Percentiles rank a stretch among this genome's conserved stretches.
Evolutionary conservation across 2,888 invertebrate genomes (phyloP).

Genomic region (Minunthozetes semirufus): DNA sequence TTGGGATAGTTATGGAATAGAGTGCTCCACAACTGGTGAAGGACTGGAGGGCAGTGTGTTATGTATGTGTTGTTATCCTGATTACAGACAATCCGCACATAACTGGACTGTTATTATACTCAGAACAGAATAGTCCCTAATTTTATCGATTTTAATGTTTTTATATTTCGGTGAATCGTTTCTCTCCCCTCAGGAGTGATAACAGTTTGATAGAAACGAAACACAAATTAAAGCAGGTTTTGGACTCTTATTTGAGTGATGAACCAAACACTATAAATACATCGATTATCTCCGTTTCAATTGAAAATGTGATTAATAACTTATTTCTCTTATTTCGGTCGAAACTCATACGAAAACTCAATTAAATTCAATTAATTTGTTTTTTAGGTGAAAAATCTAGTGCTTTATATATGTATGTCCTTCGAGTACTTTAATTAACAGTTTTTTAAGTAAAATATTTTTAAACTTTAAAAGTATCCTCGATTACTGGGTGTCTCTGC

Average conservation of each 20-base stretch:
- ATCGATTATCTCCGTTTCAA: neutral
- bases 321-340: too few species aligned
- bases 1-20: neutral
- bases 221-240: neutral
- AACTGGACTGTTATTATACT: neutral
- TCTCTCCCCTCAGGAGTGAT: neutral
- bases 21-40: too few species aligned
- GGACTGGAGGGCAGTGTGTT: conserved; percentile 20
- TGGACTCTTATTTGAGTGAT: neutral
- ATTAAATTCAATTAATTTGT: too few species aligned
- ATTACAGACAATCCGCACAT: neutral
- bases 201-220: too few species aligned
- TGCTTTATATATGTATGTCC: neutral
- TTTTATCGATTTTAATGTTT: neutral
- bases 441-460: neutral
- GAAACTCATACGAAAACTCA: too few species aligned
- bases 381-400: too few species aligned
- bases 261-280: neutral
- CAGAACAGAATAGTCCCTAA: neutral
- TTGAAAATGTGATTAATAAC: neutral
- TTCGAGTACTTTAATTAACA: neutral
- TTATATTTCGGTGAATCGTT: neutral
- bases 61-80: conserved; percentile 6
- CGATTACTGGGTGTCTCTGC: neutral
- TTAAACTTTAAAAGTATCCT: neutral